Evolutionary conservation across 2,888 invertebrate genomes (phyloP).

Genomic region (Hirtodrosophila confusa): DNA sequence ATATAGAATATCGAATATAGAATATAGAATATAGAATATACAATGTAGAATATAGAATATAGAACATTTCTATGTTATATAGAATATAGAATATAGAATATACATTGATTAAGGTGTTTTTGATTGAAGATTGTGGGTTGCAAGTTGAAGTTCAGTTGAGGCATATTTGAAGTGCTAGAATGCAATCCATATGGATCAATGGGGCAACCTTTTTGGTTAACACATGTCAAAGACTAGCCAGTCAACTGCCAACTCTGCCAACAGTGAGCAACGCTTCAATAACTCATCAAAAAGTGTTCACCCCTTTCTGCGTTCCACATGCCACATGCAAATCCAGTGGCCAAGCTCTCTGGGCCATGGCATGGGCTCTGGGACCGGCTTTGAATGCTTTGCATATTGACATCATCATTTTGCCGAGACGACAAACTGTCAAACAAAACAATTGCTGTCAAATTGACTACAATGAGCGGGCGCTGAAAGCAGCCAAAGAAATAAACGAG

Average conservation of each 20-base stretch:
- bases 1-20: too few species aligned
- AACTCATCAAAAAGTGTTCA: slow-evolving; percentile 51
- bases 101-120: too few species aligned
- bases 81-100: too few species aligned
- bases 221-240: slow-evolving; percentile 44
- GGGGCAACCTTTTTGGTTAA: background rate
- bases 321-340: slow-evolving; percentile 42
- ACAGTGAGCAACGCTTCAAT: slow-evolving; percentile 51
- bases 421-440: slow-evolving; percentile 79
- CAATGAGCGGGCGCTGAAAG: slow-evolving; percentile 51
- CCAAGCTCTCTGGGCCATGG: slow-evolving; percentile 32
- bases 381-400: slow-evolving; percentile 74
- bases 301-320: slow-evolving; percentile 38
- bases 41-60: too few species aligned
- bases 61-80: too few species aligned
- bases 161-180: background rate
- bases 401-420: slow-evolving; percentile 74
- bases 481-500: slow-evolving; percentile 31
- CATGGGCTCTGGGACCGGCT: slow-evolving; percentile 18
- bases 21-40: too few species aligned
- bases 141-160: too few species aligned
- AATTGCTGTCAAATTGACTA: slow-evolving; percentile 79
- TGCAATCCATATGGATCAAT: slow-evolving; percentile 14
- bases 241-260: slow-evolving; percentile 37
- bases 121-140: background rate